Percentiles rank a stretch among this genome's conserved stretches.
phyloP scores from a whole-genome alignment of 1,140 invertebrate genomes.

The Pseudomyrmex dendroicus region DNA sequence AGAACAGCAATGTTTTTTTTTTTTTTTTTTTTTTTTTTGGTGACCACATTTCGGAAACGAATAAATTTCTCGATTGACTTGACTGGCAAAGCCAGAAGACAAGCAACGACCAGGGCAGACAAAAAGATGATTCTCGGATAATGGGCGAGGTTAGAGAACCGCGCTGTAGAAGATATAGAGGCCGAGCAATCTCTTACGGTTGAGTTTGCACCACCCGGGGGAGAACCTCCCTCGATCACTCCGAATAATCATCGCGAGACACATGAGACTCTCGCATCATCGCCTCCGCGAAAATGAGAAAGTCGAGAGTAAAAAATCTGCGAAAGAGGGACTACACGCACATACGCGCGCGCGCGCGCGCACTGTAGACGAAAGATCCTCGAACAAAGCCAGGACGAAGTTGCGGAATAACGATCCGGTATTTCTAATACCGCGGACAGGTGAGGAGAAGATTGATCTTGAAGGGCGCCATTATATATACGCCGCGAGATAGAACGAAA shows the following conservation, averaged over 20 bases:
- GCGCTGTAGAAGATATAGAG: slow-evolving; percentile 50
- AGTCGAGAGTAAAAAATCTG: slow-evolving; percentile 42
- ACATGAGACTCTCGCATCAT: slow-evolving; percentile 66
- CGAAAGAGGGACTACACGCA: neutral
- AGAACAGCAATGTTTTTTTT: neutral
- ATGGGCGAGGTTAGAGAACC: slow-evolving; percentile 63
- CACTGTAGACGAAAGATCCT: neutral
- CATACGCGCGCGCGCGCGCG: neutral
- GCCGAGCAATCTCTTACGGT: slow-evolving; percentile 79
- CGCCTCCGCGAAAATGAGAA: slow-evolving; percentile 72
- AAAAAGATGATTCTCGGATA: slow-evolving; percentile 69
- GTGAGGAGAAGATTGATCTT: slow-evolving; percentile 55
- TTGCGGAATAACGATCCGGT: slow-evolving; percentile 36
- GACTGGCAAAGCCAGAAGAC: slow-evolving; percentile 42
- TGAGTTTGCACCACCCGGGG: slow-evolving; percentile 71
- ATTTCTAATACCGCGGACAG: slow-evolving; percentile 47
- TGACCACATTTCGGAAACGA: slow-evolving; percentile 18
- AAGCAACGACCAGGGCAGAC: slow-evolving; percentile 43
- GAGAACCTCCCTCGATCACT: slow-evolving; percentile 75
- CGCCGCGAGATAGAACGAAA: slow-evolving; percentile 24
- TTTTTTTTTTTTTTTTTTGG: neutral
- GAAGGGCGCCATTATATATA: slow-evolving; percentile 33
- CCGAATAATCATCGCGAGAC: slow-evolving; percentile 78
- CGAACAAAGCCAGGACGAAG: slow-evolving; percentile 25
- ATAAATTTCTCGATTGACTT: slow-evolving; percentile 65